Percentiles rank a stretch among this genome's conserved stretches.
Conservation (phyloP, 1,140 invertebrate species). For the Mylabris phalerata region DNA sequence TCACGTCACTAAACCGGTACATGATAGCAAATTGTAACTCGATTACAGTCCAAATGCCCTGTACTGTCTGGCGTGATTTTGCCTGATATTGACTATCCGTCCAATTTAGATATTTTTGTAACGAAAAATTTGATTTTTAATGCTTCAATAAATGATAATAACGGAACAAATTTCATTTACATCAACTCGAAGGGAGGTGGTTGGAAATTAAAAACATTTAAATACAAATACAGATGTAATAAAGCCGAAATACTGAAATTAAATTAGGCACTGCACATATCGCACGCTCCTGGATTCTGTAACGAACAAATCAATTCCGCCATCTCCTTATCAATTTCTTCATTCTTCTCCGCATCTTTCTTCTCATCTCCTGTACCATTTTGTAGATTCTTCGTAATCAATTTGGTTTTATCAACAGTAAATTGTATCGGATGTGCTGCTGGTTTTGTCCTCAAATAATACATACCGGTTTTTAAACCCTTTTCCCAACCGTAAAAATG, state of each 20-base stretch:
- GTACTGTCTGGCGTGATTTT: too few species aligned
- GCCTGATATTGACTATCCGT: too few species aligned
- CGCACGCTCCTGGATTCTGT: constrained; percentile 81
- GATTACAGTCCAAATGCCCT: too few species aligned
- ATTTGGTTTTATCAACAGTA: constrained; percentile 88
- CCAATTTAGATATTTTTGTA: too few species aligned
- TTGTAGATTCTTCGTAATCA: constrained; percentile 42
- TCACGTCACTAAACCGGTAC: too few species aligned
- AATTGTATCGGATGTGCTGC: constrained; percentile 96
- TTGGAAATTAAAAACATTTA: too few species aligned
- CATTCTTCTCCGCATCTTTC: constrained; percentile 37
- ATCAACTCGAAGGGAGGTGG: too few species aligned
- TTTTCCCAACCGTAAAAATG: constrained; percentile 97
- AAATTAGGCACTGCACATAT: constrained; percentile 59
- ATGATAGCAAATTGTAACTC: too few species aligned
- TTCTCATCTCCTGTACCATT: constrained; percentile 35
- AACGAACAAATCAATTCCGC: constrained; percentile 75
- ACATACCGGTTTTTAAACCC: constrained; percentile 98
- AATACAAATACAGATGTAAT: too few species aligned
- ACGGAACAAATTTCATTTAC: too few species aligned
- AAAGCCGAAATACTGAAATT: neutral
- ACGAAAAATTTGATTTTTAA: too few species aligned
- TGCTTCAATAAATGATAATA: too few species aligned
- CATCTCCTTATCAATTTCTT: constrained; percentile 49
- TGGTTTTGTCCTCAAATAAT: constrained; percentile 94